Conservation (phyloP, 2,888 invertebrate species). For the Plebejus anna region DNA sequence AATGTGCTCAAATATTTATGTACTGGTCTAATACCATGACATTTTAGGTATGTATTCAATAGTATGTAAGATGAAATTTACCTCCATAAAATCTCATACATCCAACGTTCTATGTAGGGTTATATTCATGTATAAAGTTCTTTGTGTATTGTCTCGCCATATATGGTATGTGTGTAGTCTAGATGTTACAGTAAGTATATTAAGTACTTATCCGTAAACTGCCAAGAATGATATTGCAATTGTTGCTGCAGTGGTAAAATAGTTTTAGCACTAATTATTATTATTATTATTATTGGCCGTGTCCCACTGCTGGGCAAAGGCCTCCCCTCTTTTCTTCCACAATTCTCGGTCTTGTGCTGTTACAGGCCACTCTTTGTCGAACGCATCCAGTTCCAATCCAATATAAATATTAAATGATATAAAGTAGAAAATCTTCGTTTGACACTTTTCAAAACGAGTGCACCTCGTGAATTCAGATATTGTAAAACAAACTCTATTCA, state of each 20-base stretch:
- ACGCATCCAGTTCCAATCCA: too few species aligned
- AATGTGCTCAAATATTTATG: constrained; percentile 49
- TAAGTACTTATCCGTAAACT: not conserved
- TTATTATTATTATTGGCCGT: too few species aligned
- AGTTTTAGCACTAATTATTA: not conserved
- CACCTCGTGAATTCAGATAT: too few species aligned
- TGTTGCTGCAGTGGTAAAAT: not conserved
- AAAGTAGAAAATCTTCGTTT: too few species aligned
- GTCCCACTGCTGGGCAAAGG: too few species aligned
- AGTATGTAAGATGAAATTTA: constrained; percentile 41
- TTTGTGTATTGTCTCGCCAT: constrained; percentile 23
- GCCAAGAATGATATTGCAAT: not conserved
- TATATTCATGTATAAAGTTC: constrained; percentile 5
- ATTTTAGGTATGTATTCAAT: constrained; percentile 39
- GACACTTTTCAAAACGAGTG: too few species aligned
- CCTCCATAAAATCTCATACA: constrained; percentile 13
- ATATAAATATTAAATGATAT: too few species aligned
- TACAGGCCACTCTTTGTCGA: too few species aligned
- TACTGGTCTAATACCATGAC: constrained; percentile 47
- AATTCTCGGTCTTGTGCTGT: too few species aligned
- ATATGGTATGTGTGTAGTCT: constrained; percentile 25
- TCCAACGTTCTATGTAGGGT: not conserved
- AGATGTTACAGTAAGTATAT: not conserved
- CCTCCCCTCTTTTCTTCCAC: too few species aligned
- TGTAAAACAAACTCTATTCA: too few species aligned